These are phyloP conservation scores for Cyclophora punctaria DNA, from an alignment of 2,888 invertebrate genomes.

Conservation along the genomic window DNA sequence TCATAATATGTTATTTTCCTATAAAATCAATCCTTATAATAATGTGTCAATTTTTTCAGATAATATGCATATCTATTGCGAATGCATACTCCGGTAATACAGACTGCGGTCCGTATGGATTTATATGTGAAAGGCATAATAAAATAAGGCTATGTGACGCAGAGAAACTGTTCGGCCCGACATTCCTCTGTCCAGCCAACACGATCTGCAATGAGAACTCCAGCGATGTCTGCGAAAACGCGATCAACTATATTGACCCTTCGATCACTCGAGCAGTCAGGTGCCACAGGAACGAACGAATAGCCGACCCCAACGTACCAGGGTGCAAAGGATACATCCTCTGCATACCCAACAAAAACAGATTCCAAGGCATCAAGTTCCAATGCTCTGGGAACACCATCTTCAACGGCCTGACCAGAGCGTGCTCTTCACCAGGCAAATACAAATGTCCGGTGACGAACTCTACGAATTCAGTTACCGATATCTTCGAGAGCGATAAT, in stretches of 20 bases:
- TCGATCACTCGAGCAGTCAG: constrained; percentile 40
- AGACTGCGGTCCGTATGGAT: constrained; percentile 60
- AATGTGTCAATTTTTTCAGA: constrained; percentile 22
- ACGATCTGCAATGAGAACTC: constrained; percentile 64
- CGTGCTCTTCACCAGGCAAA: constrained; percentile 54
- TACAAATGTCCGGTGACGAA: constrained; percentile 53
- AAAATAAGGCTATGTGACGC: constrained; percentile 55
- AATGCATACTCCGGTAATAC: constrained; percentile 30
- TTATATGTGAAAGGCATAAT: constrained; percentile 47
- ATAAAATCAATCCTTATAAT: not conserved
- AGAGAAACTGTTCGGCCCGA: constrained; percentile 44
- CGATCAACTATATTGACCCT: constrained; percentile 52
- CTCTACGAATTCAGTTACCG: constrained; percentile 28
- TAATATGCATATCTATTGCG: constrained; percentile 1
- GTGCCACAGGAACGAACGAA: constrained; percentile 55
- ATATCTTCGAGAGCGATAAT: constrained; percentile 31
- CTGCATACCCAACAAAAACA: constrained; percentile 58
- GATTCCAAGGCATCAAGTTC: constrained; percentile 64
- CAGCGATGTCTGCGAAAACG: constrained; percentile 54
- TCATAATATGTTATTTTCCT: no score
- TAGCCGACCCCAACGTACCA: constrained; percentile 57
- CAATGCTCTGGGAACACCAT: constrained; percentile 60
- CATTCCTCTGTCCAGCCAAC: constrained; percentile 54
- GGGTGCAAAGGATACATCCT: constrained; percentile 66
- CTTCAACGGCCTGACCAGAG: constrained; percentile 55